Conservation (phyloP, 2,113 vertebrate species). For the Pachyramphus minor region DNA sequence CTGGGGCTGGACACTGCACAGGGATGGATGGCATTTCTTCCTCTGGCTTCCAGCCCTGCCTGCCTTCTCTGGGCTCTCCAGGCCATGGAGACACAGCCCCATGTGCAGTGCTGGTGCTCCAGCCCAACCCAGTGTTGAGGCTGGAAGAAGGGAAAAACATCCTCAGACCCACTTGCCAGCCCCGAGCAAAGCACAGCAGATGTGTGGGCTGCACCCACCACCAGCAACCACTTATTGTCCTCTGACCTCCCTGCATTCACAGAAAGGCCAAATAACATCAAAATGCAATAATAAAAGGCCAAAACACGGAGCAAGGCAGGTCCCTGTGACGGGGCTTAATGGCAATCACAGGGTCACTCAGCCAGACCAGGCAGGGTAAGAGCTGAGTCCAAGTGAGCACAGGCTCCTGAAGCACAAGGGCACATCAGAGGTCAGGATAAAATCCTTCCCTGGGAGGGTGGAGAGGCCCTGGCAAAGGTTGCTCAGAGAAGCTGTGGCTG, state of each 20-base stretch:
- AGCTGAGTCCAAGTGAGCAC: not conserved
- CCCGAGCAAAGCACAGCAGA: not conserved
- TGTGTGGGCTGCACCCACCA: not conserved
- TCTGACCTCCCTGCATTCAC: not conserved
- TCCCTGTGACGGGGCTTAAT: too few species aligned
- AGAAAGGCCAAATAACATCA: not conserved
- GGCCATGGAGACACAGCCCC: not conserved
- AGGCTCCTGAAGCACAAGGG: not conserved
- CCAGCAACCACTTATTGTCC: not conserved
- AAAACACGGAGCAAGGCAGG: not conserved
- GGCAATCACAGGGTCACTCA: not conserved
- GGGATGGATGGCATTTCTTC: not conserved
- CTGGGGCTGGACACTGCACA: not conserved
- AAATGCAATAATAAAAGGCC: not conserved
- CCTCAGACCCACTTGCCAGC: not conserved
- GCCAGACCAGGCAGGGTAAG: not conserved
- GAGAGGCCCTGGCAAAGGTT: not conserved
- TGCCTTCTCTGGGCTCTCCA: not conserved
- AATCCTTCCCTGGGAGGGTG: not conserved
- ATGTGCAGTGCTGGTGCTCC: rapidly evolving
- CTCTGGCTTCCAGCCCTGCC: not conserved
- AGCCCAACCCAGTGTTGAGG: not conserved
- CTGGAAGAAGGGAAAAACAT: not conserved
- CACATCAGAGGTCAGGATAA: not conserved
- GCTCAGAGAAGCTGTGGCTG: not conserved